phyloP scores from a whole-genome alignment of 2,888 invertebrate genomes.

The Hypsopygia costalis region DNA sequence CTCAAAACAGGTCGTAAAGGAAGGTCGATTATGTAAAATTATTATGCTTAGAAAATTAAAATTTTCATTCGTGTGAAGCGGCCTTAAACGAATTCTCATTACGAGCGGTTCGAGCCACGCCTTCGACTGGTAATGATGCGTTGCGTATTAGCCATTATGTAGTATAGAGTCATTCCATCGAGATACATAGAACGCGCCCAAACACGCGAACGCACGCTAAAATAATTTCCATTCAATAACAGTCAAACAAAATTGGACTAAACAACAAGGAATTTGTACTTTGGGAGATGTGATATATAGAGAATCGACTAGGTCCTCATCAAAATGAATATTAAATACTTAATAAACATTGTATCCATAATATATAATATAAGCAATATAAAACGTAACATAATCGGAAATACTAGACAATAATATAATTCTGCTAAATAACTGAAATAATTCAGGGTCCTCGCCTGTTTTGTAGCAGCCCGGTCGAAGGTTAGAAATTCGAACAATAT shows the following conservation, averaged over 20 bases:
- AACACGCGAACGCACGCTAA: conserved; percentile 49
- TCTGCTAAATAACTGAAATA: conserved; percentile 78
- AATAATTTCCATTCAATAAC: conserved; percentile 78
- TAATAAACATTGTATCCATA: conserved; percentile 78
- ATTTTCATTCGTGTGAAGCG: conserved; percentile 7
- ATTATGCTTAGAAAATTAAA: conserved; percentile 16
- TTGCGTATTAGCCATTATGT: neutral
- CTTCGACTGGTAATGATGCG: neutral
- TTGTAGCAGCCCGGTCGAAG: conserved; percentile 34
- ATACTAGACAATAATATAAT: conserved; percentile 78
- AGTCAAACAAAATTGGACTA: conserved; percentile 81
- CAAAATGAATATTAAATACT: conserved; percentile 79
- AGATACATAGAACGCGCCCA: conserved; percentile 20
- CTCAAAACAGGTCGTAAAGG: neutral
- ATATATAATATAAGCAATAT: conserved; percentile 80
- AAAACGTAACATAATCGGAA: conserved; percentile 80
- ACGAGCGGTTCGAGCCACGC: neutral
- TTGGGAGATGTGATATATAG: conserved; percentile 81
- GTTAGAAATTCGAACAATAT: conserved; percentile 24
- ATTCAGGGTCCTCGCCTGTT: conserved; percentile 57
- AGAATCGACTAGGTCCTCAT: conserved; percentile 81
- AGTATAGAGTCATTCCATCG: conserved; percentile 9
- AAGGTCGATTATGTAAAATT: neutral
- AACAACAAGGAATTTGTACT: conserved; percentile 82
- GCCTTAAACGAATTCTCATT: neutral